Evolutionary conservation across 2,888 invertebrate genomes (phyloP), one percentile per base, ranked within the genome.

Genomic region (Drosophila monieri): DNA sequence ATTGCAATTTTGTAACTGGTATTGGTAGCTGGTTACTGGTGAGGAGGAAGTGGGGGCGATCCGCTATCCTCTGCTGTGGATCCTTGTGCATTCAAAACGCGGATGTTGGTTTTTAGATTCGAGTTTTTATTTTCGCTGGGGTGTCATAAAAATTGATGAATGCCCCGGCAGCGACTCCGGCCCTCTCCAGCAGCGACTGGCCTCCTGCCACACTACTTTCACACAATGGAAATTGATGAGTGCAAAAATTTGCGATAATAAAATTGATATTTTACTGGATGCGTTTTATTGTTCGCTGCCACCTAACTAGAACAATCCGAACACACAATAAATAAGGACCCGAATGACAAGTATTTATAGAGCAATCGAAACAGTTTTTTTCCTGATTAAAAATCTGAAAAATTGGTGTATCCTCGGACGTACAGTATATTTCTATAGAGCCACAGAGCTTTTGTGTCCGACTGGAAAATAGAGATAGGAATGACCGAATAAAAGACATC

Each of bases 111-210:
- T 68, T 73, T 57, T 48, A 60, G 69, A 69, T 68, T 67, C 51
- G 39, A 25, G 55, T 37, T 69, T 68, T 60, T 69, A 68, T 56
- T 69, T 64, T 74, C 86, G 74, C 86, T 73, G 67, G 83, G 77
- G 86, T 70, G 54, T 78, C 80, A 83, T 84, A 85, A 84, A 84
- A 84, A 76, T 85, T 84, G 83, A 84, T 84, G 78, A 70, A 85
- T 85, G 77, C 68, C 15, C 41, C 68, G 10, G 25, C 15, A 12
- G 27, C 27, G 9, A 27, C 27, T 27, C 27, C 9, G 9, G 9
- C 27, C 27, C 27, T 27, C 8, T 9, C 27, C 21, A 18, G 6
- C 12, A 18, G n/a, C 15, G 6, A 9, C 32, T 37, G 21, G n/a
- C 23, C 32, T 14, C 32, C 1, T 30, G 10, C 27, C 9, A 14